A percentile compares a stretch with the other conserved stretches of the same genome.
These are phyloP conservation scores for Eulithis prunata DNA, from an alignment of 2,888 invertebrate species.

Conservation along the genomic window DNA sequence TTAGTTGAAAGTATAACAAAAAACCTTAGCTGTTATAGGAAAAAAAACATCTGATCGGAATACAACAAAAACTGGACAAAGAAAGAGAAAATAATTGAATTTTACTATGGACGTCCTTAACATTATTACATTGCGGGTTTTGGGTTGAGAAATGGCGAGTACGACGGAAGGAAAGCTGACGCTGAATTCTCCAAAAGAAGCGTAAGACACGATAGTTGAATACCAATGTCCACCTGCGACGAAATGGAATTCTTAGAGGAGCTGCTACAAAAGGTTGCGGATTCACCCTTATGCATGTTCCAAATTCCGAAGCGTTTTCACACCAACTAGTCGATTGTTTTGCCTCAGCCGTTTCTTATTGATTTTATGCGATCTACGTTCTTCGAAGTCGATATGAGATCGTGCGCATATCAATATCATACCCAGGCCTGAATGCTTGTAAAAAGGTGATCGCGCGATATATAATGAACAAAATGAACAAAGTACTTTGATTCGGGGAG, in stretches of 20 bases:
- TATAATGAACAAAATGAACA: not conserved
- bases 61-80: slow-evolving; percentile 51
- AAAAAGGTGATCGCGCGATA: slow-evolving; percentile 7
- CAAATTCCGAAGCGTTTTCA: slow-evolving; percentile 44
- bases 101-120: slow-evolving; percentile 57
- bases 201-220: slow-evolving; percentile 53
- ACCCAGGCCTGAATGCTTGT: slow-evolving; percentile 5
- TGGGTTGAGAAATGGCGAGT: slow-evolving; percentile 51
- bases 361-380: slow-evolving; percentile 38
- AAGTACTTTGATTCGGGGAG: slow-evolving; percentile 21
- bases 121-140: slow-evolving; percentile 58
- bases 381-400: slow-evolving; percentile 29
- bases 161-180: slow-evolving; percentile 53
- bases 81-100: slow-evolving; percentile 60
- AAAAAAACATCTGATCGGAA: slow-evolving; percentile 49
- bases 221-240: slow-evolving; percentile 61
- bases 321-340: slow-evolving; percentile 36
- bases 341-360: slow-evolving; percentile 35
- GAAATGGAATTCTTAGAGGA: slow-evolving; percentile 53
- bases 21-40: slow-evolving; percentile 47
- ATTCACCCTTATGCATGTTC: slow-evolving; percentile 48
- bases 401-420: slow-evolving; percentile 9
- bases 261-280: slow-evolving; percentile 48
- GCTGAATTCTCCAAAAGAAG: slow-evolving; percentile 50
- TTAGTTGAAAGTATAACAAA: slow-evolving; percentile 50